Evolutionary conservation across 2,797 vertebrate genomes (phyloP), one percentile per base, ranked within the genome.

Genomic region (Trichosurus vulpecula): DNA sequence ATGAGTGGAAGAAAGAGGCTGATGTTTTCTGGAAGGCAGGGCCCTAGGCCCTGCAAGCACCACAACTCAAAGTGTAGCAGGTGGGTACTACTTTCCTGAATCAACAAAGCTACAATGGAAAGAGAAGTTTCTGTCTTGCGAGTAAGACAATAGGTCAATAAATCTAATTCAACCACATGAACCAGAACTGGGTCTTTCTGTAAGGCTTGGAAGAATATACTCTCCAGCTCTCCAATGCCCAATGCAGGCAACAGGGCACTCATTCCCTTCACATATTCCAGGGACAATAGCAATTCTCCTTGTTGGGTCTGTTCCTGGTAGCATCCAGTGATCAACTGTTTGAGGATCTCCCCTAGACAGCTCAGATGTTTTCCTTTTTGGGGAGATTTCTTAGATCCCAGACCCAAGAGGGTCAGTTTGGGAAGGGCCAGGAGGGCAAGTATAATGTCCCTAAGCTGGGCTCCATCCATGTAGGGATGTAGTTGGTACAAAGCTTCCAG

Each of bases 31-130:
- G 81, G 98, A 52, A 99, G 97, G 92, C 92, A 91, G 93, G 97
- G 97, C 57, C 96, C 96, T 54, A 98, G 95, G 6, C 91, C 96
- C 97, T 98, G 98, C 54, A 99, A 95, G 95, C 99, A 99, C 99
- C 99, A 99, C 53, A 98, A 93, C 98, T 99, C 99, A 0, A 99
- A 99, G 95, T 98, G 97, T 93, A 99, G 98, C 90, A 99, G 98
- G 93, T 99, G 99, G 29, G 99, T 98, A 57, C 98, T 98, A 97
- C 99, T 99, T 98, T 99, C 98, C 92, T 97, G 98, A 92, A 99
- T 98, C 97, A 99, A 98, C 81, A 99, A 58, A 25, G 97, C 57
- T 0, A 97, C 99, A 0, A 99, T 96, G 56, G 96, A 95, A 54
- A 99, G 97, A 30, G 98, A 95, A 0, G 81, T 97, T 29, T 90